Evolutionary conservation across 1,140 invertebrate genomes (phyloP).

Genomic region (Paraescarpia echinospica): DNA sequence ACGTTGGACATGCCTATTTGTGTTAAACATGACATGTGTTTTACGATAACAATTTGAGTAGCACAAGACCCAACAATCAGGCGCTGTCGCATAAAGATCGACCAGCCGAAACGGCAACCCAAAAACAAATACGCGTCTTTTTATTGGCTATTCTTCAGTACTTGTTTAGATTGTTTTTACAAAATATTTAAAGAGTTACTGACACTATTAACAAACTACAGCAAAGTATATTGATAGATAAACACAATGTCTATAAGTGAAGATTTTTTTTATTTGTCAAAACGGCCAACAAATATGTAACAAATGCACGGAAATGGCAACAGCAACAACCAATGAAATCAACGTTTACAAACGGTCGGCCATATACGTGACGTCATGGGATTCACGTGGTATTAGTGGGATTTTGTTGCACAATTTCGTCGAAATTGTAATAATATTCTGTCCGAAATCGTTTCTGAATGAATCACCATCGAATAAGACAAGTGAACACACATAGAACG

Average conservation of each 20-base stretch:
- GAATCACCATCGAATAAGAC: not conserved
- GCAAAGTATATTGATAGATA: not conserved
- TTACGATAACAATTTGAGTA: not conserved
- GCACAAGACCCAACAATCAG: not conserved
- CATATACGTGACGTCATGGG: constrained; percentile 12
- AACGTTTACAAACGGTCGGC: not conserved
- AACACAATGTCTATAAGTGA: not conserved
- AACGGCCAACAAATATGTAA: not conserved
- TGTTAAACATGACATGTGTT: not conserved
- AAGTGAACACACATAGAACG: not conserved
- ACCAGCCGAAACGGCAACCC: not conserved
- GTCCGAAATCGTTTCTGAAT: not conserved
- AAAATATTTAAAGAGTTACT: not conserved
- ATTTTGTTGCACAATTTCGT: constrained; percentile 15
- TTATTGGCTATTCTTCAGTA: not conserved
- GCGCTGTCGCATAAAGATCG: not conserved
- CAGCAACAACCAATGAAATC: not conserved
- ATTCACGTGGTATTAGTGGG: constrained; percentile 9
- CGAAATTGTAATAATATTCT: not conserved
- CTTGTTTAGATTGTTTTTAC: not conserved
- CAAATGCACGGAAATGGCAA: not conserved
- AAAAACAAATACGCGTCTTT: not conserved
- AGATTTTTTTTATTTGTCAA: not conserved
- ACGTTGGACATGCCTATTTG: not conserved
- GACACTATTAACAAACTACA: not conserved